Conservation (phyloP, 2,888 invertebrate genomes). For the Limnephilus auricula region DNA sequence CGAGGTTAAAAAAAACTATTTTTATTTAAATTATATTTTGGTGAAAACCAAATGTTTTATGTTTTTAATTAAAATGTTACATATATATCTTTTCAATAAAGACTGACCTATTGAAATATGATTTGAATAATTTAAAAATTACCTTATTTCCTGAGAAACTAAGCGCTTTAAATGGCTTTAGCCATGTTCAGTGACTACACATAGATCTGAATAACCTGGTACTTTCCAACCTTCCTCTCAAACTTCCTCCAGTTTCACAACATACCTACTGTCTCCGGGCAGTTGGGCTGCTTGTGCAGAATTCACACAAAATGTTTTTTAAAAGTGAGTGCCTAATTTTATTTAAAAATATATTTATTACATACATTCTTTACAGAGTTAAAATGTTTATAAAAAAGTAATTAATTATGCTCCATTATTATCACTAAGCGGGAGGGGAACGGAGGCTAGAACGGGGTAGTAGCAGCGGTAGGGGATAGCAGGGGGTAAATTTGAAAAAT, state of each 20-base stretch:
- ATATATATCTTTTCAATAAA: slow-evolving; percentile 29
- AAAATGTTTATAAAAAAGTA: not conserved
- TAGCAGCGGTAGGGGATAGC: too few relatives aligned
- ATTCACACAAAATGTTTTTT: not conserved
- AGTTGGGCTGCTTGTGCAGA: not conserved
- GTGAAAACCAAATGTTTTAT: not conserved
- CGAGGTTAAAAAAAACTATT: not conserved
- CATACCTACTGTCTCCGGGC: not conserved
- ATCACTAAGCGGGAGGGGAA: too few relatives aligned
- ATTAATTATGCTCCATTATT: not conserved
- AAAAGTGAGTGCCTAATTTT: not conserved
- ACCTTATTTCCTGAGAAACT: not conserved
- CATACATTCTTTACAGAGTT: not conserved
- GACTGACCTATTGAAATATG: slow-evolving; percentile 11
- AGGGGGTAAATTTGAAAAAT: too few relatives aligned
- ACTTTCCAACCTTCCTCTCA: too few relatives aligned
- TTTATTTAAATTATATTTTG: not conserved
- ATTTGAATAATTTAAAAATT: slow-evolving; percentile 17
- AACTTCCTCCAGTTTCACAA: not conserved
- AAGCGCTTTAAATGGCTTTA: too few relatives aligned
- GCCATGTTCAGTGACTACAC: too few relatives aligned
- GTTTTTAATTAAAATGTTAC: not conserved
- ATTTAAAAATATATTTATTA: not conserved
- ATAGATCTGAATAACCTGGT: too few relatives aligned
- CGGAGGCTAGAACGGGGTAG: too few relatives aligned